A percentile compares a stretch with the other conserved stretches of the same genome.
Conservation (phyloP, 2,888 invertebrate species). For the Timandra comae region DNA sequence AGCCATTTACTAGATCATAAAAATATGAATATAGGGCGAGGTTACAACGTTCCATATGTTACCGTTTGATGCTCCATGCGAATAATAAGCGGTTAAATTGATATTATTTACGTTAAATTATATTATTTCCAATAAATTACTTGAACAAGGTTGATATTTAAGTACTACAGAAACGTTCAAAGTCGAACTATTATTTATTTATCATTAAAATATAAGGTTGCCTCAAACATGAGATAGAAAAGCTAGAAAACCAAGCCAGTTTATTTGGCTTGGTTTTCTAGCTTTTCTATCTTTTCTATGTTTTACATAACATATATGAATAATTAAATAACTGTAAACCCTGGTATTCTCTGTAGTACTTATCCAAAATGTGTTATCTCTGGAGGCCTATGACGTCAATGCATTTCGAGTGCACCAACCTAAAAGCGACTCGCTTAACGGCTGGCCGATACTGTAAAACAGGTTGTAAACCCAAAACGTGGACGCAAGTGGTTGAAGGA, state of each 20-base stretch:
- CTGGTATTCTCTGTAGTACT: no score
- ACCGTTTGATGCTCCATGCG: constrained; percentile 18
- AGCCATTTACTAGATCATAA: constrained; percentile 21
- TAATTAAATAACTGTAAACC: no score
- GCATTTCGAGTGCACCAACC: constrained; percentile 18
- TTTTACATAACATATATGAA: no score
- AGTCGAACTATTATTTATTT: no score
- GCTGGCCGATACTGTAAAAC: constrained; percentile 22
- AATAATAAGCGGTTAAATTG: constrained; percentile 12
- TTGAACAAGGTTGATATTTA: constrained; percentile 1
- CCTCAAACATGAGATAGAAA: no score
- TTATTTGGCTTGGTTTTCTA: no score
- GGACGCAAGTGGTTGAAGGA: constrained; percentile 14
- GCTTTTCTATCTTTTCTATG: no score
- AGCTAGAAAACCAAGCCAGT: no score
- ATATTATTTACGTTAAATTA: no score
- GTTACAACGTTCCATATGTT: constrained; percentile 19
- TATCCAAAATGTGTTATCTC: no score
- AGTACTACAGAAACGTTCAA: no score
- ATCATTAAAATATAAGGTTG: no score
- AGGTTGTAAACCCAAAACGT: constrained; percentile 22
- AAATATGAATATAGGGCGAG: constrained; percentile 34
- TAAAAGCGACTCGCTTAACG: constrained; percentile 18
- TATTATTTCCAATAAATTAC: constrained; percentile 7
- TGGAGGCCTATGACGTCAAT: constrained; percentile 34